phyloP scores from a whole-genome alignment of 2,888 invertebrate species.

The Drosophila siamana region DNA sequence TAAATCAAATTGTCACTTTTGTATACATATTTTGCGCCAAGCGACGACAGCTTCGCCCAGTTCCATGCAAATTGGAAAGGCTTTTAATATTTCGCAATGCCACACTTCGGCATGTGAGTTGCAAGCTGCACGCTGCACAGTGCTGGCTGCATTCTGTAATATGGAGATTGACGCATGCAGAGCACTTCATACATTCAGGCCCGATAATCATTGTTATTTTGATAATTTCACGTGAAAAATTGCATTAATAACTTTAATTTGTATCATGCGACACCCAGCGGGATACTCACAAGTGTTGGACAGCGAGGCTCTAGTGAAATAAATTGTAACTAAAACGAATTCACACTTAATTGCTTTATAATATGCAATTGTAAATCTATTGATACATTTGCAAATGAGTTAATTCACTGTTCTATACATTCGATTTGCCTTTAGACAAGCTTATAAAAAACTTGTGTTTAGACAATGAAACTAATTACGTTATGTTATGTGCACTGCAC shows the following conservation, averaged over 20 bases:
- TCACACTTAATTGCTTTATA: constrained; percentile 4
- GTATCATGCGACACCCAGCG: too few species aligned
- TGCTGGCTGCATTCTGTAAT: constrained; percentile 17
- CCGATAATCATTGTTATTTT: constrained; percentile 73
- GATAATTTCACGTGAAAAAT: constrained; percentile 71
- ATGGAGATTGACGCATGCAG: constrained; percentile 24
- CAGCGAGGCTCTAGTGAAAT: neutral
- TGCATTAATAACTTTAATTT: constrained; percentile 72
- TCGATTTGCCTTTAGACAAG: neutral
- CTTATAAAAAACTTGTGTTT: neutral
- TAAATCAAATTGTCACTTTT: constrained; percentile 85
- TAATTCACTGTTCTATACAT: neutral
- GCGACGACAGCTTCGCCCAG: constrained; percentile 60
- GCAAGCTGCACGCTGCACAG: constrained; percentile 8
- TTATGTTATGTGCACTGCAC: neutral
- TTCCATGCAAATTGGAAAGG: constrained; percentile 30
- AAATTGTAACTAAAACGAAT: neutral
- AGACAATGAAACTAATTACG: constrained; percentile 1
- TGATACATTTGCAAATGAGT: neutral
- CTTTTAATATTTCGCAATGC: constrained; percentile 46
- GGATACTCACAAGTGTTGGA: too few species aligned
- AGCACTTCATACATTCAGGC: constrained; percentile 23
- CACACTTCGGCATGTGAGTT: constrained; percentile 15
- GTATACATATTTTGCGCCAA: constrained; percentile 78
- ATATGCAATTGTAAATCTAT: neutral